Base-by-base conservation (phyloP, 1,140 invertebrate genomes). In the Belonocnema kinseyi region DNA sequence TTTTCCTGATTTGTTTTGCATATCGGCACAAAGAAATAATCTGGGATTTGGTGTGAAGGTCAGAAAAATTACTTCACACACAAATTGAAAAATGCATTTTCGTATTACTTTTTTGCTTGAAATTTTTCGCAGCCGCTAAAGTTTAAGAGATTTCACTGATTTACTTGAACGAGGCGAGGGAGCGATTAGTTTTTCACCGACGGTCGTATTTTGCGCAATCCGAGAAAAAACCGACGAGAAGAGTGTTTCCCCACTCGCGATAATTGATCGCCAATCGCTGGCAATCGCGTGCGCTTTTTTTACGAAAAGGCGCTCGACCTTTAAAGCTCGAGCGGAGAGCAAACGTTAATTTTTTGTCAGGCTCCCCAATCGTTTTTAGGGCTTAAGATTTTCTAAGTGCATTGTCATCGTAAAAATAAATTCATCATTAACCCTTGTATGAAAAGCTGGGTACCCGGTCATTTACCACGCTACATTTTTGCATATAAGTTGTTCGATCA, bases 221-320 rank as follows among this genome's bases (percentile, higher is more conserved):
- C 13, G 61, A n/a, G 33, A 14, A n/a, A 66, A 66, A 33, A 66
- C 21, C 8, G 33, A 1, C 19, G 4, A 61, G 26, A 40, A 40
- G 26, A 40, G 26, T 66, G 58, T 66, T 66, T 66, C 3, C 58
- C 58, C 13, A 66, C 21, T 40, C 13, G 58, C 21, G 58, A 66
- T 66, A 66, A 66, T 66, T 66, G 58, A 66, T 66, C 26, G 58
- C 58, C 26, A 40, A 66, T 66, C 58, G 58, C 33, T 66, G 21
- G 58, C 21, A 66, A 66, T 40, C 26, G 26, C 21, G 21, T 66
- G 61, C 13, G 4, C 13, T 8, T 66, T 66, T 66, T 46, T 66
- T 7, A 40, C 26, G 19, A 26, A 58, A 58, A 12, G 19, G 13
- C 33, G 7, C 17, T 58, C 56, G 56, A 58, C 56, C 8, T 33